Evolutionary conservation across 1,140 invertebrate species (phyloP).

Genomic region (Odontomachus brunneus): DNA sequence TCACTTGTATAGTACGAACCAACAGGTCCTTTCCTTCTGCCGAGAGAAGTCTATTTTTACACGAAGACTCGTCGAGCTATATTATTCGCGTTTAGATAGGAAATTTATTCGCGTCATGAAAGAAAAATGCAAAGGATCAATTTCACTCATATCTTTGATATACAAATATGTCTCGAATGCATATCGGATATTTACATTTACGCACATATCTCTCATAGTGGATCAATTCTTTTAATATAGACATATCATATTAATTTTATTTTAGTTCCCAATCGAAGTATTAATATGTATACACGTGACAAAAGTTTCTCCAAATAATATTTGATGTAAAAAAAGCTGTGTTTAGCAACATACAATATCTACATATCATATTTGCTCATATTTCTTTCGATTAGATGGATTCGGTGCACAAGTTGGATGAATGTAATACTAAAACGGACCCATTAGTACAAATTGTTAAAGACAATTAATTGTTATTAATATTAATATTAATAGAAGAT

Average conservation of each 20-base stretch:
- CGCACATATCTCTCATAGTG: too few relatives aligned
- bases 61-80: neutral
- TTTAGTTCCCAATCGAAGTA: too few relatives aligned
- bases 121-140: neutral
- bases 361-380: neutral
- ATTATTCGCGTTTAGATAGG: slow-evolving; percentile 11
- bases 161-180: too few relatives aligned
- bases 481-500: slow-evolving; percentile 8
- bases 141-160: neutral
- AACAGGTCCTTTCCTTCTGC: neutral
- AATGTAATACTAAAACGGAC: neutral
- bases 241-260: too few relatives aligned
- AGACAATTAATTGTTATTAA: slow-evolving; percentile 12
- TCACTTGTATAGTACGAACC: neutral
- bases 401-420: neutral
- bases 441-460: slow-evolving; percentile 33
- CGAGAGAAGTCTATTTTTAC: slow-evolving; percentile 45
- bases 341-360: neutral
- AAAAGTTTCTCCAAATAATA: neutral
- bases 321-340: neutral
- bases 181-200: too few relatives aligned
- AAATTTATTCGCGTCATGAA: too few relatives aligned
- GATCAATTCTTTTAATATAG: too few relatives aligned
- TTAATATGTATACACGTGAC: neutral
- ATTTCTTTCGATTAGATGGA: neutral